phyloP scores from a whole-genome alignment of 2,888 invertebrate genomes.

The Lasius platythorax region DNA sequence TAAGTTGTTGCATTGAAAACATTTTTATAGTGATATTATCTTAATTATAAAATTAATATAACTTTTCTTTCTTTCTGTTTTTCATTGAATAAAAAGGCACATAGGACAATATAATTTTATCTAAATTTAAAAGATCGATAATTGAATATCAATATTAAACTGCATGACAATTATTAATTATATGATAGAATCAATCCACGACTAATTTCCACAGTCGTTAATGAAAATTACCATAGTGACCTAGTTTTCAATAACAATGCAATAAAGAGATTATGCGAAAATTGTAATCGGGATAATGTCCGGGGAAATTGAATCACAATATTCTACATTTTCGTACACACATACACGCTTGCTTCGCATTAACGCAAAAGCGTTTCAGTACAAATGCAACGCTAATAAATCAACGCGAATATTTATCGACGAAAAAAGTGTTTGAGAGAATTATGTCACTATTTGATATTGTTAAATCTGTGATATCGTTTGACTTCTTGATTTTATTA shows the following conservation, averaged over 20 bases:
- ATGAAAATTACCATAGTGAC: conserved; percentile 33
- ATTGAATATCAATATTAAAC: conserved; percentile 20
- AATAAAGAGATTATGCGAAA: conserved; percentile 43
- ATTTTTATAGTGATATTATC: neutral
- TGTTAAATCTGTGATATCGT: neutral
- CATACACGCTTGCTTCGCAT: neutral
- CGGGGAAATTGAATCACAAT: conserved; percentile 29
- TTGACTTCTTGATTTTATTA: neutral
- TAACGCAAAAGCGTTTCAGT: conserved; percentile 17
- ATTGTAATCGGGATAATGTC: conserved; percentile 40
- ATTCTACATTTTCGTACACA: neutral
- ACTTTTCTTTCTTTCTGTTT: neutral
- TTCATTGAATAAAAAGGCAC: neutral
- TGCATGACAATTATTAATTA: conserved; percentile 21
- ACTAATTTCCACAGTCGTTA: conserved; percentile 28
- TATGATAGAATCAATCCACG: conserved; percentile 24
- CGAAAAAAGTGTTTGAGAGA: neutral
- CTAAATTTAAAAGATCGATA: neutral
- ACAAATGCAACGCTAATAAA: neutral
- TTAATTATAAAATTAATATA: neutral
- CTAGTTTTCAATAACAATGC: conserved; percentile 31
- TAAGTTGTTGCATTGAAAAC: neutral
- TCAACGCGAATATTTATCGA: neutral
- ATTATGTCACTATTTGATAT: neutral
- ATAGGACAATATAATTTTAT: neutral